Percentiles rank a stretch among this genome's conserved stretches.
These are phyloP conservation scores for Thelaira solivaga DNA, from an alignment of 2,888 invertebrate species.

Conservation along the genomic window DNA sequence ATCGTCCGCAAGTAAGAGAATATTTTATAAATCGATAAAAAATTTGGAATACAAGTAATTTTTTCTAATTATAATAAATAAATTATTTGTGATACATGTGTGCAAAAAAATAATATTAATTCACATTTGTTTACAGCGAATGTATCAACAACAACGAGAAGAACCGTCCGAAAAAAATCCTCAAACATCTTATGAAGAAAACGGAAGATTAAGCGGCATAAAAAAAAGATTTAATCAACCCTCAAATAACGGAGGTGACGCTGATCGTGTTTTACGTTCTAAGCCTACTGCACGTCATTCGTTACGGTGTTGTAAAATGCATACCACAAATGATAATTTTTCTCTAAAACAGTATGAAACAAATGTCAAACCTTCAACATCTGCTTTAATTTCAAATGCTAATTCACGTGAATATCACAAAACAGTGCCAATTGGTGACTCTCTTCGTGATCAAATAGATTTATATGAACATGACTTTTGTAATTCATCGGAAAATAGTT, in stretches of 20 bases:
- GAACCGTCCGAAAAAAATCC: conserved; percentile 27
- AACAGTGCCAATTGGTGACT: not conserved
- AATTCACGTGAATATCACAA: conserved; percentile 9
- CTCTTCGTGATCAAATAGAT: conserved; percentile 3
- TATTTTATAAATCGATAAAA: conserved; percentile 52
- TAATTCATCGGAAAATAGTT: conserved; percentile 52
- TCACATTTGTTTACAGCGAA: not conserved
- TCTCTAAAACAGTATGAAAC: not conserved
- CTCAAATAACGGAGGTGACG: conserved; percentile 61
- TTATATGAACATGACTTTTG: conserved; percentile 58
- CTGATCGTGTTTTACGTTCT: conserved; percentile 48
- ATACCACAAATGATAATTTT: not conserved
- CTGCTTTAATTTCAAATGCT: not conserved
- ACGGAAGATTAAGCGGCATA: not conserved
- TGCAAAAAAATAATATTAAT: too few species aligned
- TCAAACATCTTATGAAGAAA: conserved; percentile 5
- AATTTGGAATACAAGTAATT: conserved; percentile 17
- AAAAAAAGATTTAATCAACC: not conserved
- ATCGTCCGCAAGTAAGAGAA: conserved; percentile 50
- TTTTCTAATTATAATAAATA: not conserved
- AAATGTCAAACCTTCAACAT: conserved; percentile 5
- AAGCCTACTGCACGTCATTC: not conserved
- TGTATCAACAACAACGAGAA: conserved; percentile 22
- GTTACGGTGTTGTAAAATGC: conserved; percentile 16
- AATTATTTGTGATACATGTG: too few species aligned